A percentile compares a stretch with the other conserved stretches of the same genome.
Evolutionary conservation across 2,797 vertebrate species (phyloP).

Genomic region (Poeciliopsis gracilis): DNA sequence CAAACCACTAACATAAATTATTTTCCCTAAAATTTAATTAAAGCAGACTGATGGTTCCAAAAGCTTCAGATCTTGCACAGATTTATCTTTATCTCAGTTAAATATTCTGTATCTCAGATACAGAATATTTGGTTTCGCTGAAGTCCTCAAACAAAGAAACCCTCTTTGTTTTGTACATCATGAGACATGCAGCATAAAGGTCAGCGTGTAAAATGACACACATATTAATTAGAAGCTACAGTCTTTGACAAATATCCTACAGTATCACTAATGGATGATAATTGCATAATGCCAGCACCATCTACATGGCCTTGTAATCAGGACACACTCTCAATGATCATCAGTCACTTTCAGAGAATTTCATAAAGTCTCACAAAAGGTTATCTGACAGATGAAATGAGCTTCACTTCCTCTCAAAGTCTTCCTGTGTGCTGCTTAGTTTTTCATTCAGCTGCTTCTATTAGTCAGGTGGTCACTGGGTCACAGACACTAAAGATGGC

Average conservation of each 20-base stretch:
- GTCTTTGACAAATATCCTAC: slow-evolving; percentile 20
- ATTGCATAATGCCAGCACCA: slow-evolving; percentile 32
- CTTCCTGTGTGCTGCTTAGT: not conserved
- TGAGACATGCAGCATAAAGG: slow-evolving; percentile 19
- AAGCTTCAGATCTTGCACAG: not conserved
- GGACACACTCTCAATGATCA: slow-evolving; percentile 33
- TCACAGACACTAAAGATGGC: slow-evolving; percentile 39
- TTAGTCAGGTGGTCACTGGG: slow-evolving; percentile 37
- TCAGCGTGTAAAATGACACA: slow-evolving; percentile 27
- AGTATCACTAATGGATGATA: slow-evolving; percentile 34
- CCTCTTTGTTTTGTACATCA: slow-evolving; percentile 22
- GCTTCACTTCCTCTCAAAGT: not conserved
- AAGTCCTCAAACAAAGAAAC: slow-evolving; percentile 13
- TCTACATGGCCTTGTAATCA: slow-evolving; percentile 23
- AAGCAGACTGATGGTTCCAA: not conserved
- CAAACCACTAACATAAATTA: not conserved
- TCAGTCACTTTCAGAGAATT: slow-evolving; percentile 50
- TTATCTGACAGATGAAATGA: slow-evolving; percentile 10
- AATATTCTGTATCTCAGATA: not conserved
- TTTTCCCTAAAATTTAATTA: not conserved
- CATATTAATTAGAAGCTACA: slow-evolving; percentile 25
- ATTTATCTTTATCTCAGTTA: not conserved
- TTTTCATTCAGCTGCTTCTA: slow-evolving; percentile 20
- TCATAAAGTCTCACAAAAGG: slow-evolving; percentile 33
- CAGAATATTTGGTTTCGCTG: slow-evolving; percentile 4